phyloP scores from a whole-genome alignment of 2,113 vertebrate species.

The Stegastes partitus region DNA sequence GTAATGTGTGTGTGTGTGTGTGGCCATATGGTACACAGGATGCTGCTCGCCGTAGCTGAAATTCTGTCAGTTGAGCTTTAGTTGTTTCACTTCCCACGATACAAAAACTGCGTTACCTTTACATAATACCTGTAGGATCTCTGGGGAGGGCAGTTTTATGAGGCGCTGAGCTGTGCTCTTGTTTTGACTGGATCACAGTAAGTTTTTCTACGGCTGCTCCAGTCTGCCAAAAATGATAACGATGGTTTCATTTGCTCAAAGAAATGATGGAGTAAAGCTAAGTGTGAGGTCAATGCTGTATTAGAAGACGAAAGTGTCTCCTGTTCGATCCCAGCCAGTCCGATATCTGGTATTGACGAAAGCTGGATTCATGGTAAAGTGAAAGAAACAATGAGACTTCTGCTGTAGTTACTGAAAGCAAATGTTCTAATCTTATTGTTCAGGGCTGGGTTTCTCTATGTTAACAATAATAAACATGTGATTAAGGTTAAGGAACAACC shows the following conservation, averaged over 20 bases:
- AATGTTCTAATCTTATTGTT: no score
- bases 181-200: not conserved
- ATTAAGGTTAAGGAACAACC: no score
- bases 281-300: no score
- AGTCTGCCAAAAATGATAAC: not conserved
- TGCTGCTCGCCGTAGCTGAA: constrained; percentile 10
- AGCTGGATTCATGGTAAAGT: no score
- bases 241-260: not conserved
- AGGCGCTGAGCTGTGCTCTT: not conserved
- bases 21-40: constrained; percentile 25
- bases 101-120: not conserved
- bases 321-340: no score
- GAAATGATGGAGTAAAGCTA: no score
- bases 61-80: constrained; percentile 19
- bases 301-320: no score
- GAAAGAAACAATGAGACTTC: no score
- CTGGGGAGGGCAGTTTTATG: not conserved
- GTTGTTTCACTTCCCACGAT: constrained; percentile 24
- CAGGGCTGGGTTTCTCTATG: no score
- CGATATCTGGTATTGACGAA: no score
- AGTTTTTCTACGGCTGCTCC: not conserved
- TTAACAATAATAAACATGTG: no score
- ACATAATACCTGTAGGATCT: not conserved
- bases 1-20: not conserved
- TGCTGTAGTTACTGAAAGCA: no score